Conservation (phyloP, 2,888 invertebrate genomes). For the Synanthedon myopaeformis region DNA sequence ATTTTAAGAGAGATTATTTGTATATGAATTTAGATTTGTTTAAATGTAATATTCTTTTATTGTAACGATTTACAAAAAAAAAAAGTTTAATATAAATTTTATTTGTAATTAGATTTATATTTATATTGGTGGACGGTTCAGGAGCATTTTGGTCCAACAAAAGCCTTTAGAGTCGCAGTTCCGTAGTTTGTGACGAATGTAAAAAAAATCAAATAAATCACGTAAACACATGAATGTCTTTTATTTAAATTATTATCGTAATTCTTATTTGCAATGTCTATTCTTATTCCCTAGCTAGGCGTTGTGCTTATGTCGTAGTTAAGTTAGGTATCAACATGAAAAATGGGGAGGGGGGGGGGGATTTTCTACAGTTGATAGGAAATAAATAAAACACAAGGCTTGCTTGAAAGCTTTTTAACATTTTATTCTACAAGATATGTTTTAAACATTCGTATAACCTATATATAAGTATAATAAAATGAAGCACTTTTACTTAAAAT, state of each 20-base stretch:
- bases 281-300: too few relatives aligned
- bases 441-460: too few relatives aligned
- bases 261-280: not conserved
- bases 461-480: too few relatives aligned
- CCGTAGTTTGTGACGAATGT: slow-evolving; percentile 65
- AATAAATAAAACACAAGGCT: too few relatives aligned
- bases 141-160: slow-evolving; percentile 62
- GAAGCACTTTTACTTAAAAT: too few relatives aligned
- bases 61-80: slow-evolving; percentile 50
- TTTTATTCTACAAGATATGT: too few relatives aligned
- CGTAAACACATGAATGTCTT: slow-evolving; percentile 38
- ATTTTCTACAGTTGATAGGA: too few relatives aligned
- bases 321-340: too few relatives aligned
- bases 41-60: slow-evolving; percentile 54
- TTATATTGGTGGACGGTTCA: slow-evolving; percentile 49
- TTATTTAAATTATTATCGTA: slow-evolving; percentile 13
- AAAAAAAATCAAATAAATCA: slow-evolving; percentile 58
- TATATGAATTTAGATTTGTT: slow-evolving; percentile 63
- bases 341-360: too few relatives aligned
- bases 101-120: slow-evolving; percentile 50
- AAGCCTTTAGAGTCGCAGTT: slow-evolving; percentile 61
- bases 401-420: too few relatives aligned
- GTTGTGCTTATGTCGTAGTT: too few relatives aligned
- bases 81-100: slow-evolving; percentile 45
- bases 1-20: slow-evolving; percentile 64